Evolutionary conservation across 1,140 invertebrate genomes (phyloP).

Genomic region (Vanessa tameamea): DNA sequence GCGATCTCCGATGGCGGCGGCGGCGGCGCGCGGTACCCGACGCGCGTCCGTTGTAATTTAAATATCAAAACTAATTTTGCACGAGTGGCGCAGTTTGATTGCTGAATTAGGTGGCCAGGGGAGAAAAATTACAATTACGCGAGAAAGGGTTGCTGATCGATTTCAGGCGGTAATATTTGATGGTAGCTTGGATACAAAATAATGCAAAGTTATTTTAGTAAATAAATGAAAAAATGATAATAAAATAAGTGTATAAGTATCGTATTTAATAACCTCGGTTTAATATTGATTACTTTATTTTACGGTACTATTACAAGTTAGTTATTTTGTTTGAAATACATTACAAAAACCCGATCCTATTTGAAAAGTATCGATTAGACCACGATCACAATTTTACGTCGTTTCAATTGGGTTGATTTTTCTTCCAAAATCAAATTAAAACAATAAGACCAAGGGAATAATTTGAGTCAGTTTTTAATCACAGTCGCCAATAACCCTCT

Average conservation of each 20-base stretch:
- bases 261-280: no score
- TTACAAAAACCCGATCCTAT: no score
- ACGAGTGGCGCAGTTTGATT: conserved; percentile 68
- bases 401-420: not conserved
- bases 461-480: conserved; percentile 40
- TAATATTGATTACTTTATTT: no score
- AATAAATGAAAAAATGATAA: no score
- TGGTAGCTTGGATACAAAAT: not conserved
- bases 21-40: conserved; percentile 6
- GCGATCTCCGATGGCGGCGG: conserved; percentile 5
- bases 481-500: conserved; percentile 35
- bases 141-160: conserved; percentile 20
- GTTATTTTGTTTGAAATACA: no score
- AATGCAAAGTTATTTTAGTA: not conserved
- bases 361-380: not conserved
- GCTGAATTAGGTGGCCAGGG: conserved; percentile 55
- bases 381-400: not conserved
- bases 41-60: conserved; percentile 57
- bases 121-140: conserved; percentile 37
- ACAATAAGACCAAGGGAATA: conserved; percentile 15
- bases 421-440: conserved; percentile 20
- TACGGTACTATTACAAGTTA: no score
- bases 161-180: not conserved
- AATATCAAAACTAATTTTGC: conserved; percentile 76
- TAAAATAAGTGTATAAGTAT: no score